phyloP scores from a whole-genome alignment of 2,888 invertebrate species.

The Acanthococcus lagerstroemiae region DNA sequence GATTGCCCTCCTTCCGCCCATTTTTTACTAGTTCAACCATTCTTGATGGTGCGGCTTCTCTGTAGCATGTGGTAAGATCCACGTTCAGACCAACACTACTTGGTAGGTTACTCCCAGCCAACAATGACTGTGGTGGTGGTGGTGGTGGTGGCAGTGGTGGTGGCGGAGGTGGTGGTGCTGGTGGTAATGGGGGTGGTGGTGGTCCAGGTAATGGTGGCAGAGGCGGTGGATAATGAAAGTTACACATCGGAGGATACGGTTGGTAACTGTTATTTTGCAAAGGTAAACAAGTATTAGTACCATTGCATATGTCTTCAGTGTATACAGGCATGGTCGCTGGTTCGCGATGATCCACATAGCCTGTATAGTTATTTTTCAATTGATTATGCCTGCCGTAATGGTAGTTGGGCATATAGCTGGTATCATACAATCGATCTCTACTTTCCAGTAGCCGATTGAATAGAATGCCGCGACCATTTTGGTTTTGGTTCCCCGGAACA shows the following conservation, averaged over 20 bases:
- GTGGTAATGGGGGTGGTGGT: too few relatives aligned
- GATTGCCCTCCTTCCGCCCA: background rate
- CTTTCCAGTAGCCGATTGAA: constrained; percentile 19
- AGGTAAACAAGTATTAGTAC: too few relatives aligned
- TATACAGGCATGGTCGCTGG: background rate
- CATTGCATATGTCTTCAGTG: too few relatives aligned
- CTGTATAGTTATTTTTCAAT: background rate
- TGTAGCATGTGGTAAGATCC: too few relatives aligned
- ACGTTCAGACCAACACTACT: too few relatives aligned
- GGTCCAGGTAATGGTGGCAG: background rate
- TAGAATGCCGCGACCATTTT: constrained; percentile 12
- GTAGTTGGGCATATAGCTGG: constrained; percentile 7
- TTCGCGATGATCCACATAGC: background rate
- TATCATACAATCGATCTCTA: constrained; percentile 7
- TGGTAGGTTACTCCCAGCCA: too few relatives aligned
- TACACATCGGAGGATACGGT: constrained; percentile 5
- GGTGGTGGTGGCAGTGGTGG: too few relatives aligned
- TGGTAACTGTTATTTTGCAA: constrained; percentile 17
- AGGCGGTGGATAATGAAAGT: background rate
- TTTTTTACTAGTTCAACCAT: too few relatives aligned
- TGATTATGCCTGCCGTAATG: background rate
- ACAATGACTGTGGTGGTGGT: too few relatives aligned
- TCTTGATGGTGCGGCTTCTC: background rate
- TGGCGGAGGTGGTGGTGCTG: too few relatives aligned
- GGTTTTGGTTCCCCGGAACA: background rate